These are phyloP conservation scores for Andrena cerasifolii DNA, from an alignment of 1,140 invertebrate species.

Conservation along the genomic window DNA sequence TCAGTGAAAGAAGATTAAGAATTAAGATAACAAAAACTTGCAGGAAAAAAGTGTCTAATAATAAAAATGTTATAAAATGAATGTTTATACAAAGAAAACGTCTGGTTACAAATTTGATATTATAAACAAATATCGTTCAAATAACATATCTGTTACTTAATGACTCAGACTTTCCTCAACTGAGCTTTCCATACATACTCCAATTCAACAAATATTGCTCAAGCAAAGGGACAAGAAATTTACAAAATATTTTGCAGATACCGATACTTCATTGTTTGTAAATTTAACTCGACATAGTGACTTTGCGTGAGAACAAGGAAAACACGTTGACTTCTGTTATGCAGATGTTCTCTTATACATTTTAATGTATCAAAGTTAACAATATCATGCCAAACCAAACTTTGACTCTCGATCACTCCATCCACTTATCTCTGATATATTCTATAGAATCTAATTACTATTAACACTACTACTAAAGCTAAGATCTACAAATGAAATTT, in stretches of 20 bases:
- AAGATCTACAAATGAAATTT: constrained; percentile 73
- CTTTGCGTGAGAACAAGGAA: background rate
- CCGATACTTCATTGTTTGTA: constrained; percentile 21
- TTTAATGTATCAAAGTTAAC: constrained; percentile 56
- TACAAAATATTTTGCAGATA: constrained; percentile 31
- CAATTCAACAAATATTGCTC: constrained; percentile 18
- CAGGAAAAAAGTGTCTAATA: background rate
- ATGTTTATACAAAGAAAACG: constrained; percentile 17
- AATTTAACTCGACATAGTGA: constrained; percentile 20
- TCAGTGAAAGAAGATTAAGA: constrained; percentile 23
- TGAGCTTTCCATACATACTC: background rate
- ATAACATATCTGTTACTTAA: constrained; percentile 2
- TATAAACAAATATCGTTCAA: background rate
- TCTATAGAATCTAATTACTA: constrained; percentile 73
- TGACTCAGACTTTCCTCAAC: background rate
- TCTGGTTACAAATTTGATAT: constrained; percentile 1
- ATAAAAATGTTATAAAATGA: background rate
- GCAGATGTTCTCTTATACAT: constrained; percentile 49
- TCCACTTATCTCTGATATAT: constrained; percentile 72
- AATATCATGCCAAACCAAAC: constrained; percentile 75
- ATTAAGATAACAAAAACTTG: background rate
- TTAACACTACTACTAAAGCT: constrained; percentile 72
- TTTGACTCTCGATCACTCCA: constrained; percentile 70
- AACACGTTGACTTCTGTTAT: constrained; percentile 41
- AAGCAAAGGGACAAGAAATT: constrained; percentile 6